Conservation (phyloP, 2,113 vertebrate species). For the Synodontis membranacea region DNA sequence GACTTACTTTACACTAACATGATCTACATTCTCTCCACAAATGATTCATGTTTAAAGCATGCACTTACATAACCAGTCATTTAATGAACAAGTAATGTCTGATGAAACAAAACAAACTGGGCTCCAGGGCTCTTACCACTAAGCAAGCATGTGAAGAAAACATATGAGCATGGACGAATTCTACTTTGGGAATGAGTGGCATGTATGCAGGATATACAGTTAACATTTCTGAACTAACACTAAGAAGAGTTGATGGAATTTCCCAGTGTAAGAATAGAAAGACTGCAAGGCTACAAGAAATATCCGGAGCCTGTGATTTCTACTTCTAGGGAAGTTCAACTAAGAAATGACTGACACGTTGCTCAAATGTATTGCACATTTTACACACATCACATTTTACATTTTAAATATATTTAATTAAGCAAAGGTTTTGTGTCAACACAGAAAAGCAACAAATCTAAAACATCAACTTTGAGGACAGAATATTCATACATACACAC, state of each 20-base stretch:
- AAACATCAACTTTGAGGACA: too few relatives aligned
- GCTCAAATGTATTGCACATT: background rate
- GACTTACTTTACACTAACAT: background rate
- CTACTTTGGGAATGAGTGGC: background rate
- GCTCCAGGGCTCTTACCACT: background rate
- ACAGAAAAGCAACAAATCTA: too few relatives aligned
- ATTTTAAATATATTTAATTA: background rate
- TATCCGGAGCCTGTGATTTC: background rate
- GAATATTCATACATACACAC: too few relatives aligned
- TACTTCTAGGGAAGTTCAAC: background rate
- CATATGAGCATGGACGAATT: background rate
- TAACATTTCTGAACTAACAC: background rate
- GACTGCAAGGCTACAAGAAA: background rate
- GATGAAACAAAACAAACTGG: background rate
- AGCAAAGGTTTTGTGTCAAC: background rate
- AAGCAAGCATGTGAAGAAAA: background rate
- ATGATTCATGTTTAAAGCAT: background rate
- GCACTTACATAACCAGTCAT: background rate
- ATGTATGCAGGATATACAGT: background rate
- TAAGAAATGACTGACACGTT: background rate
- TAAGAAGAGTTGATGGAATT: background rate
- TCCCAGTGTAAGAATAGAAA: background rate
- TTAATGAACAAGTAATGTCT: too few relatives aligned
- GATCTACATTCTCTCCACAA: background rate
- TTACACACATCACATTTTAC: background rate